Percentiles rank a stretch among this genome's conserved stretches.
These are phyloP conservation scores for Oophaga sylvatica DNA, from an alignment of 2,797 vertebrate species.

Conservation along the genomic window DNA sequence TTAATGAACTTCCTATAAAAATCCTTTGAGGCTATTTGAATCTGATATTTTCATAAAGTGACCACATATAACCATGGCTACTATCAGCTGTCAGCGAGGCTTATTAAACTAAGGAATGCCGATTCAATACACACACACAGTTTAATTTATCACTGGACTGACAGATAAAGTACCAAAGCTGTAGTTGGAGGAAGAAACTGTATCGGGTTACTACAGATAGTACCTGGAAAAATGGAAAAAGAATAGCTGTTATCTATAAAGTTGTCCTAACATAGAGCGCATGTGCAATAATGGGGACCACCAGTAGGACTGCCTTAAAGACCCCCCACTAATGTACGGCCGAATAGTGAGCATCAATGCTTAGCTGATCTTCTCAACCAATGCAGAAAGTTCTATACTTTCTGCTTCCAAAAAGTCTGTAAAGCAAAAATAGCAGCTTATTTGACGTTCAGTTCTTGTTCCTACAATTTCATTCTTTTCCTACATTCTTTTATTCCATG, in stretches of 20 bases:
- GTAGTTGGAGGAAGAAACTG: conserved; percentile 62
- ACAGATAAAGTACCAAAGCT: conserved; percentile 66
- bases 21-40: conserved; percentile 78
- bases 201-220: conserved; percentile 58
- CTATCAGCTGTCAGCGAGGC: conserved; percentile 81
- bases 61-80: conserved; percentile 81
- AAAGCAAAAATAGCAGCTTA: neutral
- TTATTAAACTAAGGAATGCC: conserved; percentile 78
- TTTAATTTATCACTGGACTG: conserved; percentile 82
- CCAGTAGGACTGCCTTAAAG: neutral
- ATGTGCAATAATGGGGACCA: neutral
- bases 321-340: too few species aligned
- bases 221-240: neutral
- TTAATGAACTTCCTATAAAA: conserved; percentile 66
- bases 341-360: neutral
- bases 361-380: neutral
- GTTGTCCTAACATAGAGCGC: neutral
- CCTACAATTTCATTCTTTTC: neutral
- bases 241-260: neutral
- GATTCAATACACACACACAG: conserved; percentile 80
- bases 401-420: neutral
- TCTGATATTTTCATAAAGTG: conserved; percentile 75
- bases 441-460: neutral
- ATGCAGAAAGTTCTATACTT: neutral
- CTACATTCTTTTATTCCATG: neutral